Conservation (phyloP, 2,888 invertebrate genomes). For the Furcula furcula region DNA sequence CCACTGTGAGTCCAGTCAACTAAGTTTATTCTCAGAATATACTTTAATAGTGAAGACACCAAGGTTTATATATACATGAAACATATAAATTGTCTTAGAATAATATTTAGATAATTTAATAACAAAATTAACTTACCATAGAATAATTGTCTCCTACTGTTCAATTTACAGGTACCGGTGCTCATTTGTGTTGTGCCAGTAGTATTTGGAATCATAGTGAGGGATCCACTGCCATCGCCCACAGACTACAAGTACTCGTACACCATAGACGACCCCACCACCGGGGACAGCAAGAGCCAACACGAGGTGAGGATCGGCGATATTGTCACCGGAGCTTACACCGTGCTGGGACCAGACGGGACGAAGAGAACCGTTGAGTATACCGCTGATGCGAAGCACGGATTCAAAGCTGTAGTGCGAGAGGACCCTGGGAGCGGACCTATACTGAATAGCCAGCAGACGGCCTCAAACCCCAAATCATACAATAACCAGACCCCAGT, state of each 20-base stretch:
- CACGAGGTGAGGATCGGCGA: constrained; percentile 65
- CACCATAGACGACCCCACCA: constrained; percentile 76
- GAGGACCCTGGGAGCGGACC: constrained; percentile 54
- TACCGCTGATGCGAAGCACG: constrained; percentile 72
- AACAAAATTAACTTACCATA: no score
- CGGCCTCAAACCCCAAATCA: constrained; percentile 3
- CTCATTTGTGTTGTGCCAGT: constrained; percentile 39
- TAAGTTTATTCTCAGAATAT: no score
- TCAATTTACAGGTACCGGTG: constrained; percentile 33
- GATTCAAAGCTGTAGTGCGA: constrained; percentile 77
- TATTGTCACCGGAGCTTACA: constrained; percentile 64
- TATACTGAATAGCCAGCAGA: constrained; percentile 7
- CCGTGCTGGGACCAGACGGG: constrained; percentile 70
- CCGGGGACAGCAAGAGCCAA: constrained; percentile 70
- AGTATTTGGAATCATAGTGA: constrained; percentile 57
- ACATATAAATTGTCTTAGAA: no score
- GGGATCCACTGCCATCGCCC: constrained; percentile 56
- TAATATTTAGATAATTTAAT: no score
- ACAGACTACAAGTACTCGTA: constrained; percentile 72
- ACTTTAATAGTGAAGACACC: no score
- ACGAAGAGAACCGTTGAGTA: constrained; percentile 70
- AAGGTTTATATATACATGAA: no score
- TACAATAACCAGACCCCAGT: constrained; percentile 13
- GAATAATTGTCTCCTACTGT: not conserved
- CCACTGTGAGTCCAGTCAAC: no score